Evolutionary conservation across 2,113 vertebrate genomes (phyloP).

Genomic region (Tauraco erythrolophus): DNA sequence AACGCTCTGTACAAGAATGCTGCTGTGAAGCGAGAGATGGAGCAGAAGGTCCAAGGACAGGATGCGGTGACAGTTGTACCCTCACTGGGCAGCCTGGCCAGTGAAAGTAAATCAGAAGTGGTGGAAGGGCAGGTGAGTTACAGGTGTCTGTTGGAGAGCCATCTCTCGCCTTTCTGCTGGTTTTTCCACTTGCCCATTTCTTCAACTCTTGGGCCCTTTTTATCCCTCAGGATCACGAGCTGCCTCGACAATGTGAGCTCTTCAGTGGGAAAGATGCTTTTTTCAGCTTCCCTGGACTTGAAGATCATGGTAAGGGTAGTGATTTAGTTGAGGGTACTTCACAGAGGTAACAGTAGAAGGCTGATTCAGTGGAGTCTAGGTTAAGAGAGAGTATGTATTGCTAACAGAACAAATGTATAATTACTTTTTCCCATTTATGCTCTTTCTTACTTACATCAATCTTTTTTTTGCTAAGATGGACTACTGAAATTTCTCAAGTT

Average conservation of each 20-base stretch:
- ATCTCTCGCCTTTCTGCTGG: neutral
- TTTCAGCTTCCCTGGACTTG: neutral
- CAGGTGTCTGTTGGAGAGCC: neutral
- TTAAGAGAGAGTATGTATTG: fast-evolving
- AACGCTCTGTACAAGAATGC: neutral
- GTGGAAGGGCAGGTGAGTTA: slow-evolving; percentile 19
- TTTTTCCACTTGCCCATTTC: neutral
- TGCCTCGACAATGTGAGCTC: neutral
- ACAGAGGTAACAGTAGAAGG: neutral
- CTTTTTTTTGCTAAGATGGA: neutral
- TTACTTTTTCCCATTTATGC: neutral
- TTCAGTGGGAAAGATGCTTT: neutral
- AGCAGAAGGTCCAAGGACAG: neutral
- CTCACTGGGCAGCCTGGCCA: neutral
- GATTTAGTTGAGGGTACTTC: neutral
- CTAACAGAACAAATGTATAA: neutral
- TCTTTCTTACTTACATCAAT: neutral
- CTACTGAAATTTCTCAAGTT: neutral
- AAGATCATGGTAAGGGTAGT: neutral
- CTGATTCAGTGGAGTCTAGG: neutral
- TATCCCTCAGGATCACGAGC: neutral
- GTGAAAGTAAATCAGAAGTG: neutral
- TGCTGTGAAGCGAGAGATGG: neutral
- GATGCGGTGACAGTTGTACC: neutral
- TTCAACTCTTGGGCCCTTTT: neutral